Percentiles rank a stretch among this genome's conserved stretches.
Evolutionary conservation across 2,888 invertebrate genomes (phyloP).

Genomic region (Nemapogon koenigi): DNA sequence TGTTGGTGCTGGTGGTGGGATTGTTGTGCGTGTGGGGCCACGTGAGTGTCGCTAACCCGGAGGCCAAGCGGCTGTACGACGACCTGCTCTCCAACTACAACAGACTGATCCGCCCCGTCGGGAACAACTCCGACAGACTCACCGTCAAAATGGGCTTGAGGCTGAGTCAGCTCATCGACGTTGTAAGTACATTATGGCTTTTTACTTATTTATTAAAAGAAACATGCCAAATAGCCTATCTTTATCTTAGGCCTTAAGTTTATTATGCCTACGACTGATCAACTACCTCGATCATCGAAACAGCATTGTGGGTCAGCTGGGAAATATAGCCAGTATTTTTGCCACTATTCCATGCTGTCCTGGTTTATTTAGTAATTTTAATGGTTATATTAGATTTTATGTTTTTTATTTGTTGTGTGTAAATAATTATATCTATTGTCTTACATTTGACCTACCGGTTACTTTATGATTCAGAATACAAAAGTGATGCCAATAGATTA

Average conservation of each 20-base stretch:
- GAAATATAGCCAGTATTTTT: too few relatives aligned
- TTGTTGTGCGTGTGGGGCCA: slow-evolving; percentile 80
- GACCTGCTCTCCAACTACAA: slow-evolving; percentile 95
- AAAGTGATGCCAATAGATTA: too few relatives aligned
- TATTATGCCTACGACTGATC: background rate
- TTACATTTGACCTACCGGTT: too few relatives aligned
- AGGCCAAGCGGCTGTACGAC: slow-evolving; percentile 94
- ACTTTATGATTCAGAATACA: too few relatives aligned
- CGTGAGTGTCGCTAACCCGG: slow-evolving; percentile 85
- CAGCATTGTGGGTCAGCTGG: background rate
- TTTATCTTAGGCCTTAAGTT: background rate
- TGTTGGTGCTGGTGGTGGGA: slow-evolving; percentile 75
- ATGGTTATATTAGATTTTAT: too few relatives aligned
- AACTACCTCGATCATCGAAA: background rate
- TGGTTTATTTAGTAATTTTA: too few relatives aligned
- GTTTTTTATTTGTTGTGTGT: too few relatives aligned
- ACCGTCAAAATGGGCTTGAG: slow-evolving; percentile 94
- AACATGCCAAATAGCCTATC: too few relatives aligned
- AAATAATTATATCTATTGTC: too few relatives aligned
- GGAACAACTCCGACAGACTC: slow-evolving; percentile 92
- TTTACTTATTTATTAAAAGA: background rate
- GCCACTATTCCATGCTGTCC: too few relatives aligned
- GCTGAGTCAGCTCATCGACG: slow-evolving; percentile 90
- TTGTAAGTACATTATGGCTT: slow-evolving; percentile 72
- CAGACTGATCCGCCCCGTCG: slow-evolving; percentile 92